Base-by-base conservation (phyloP, 1,140 invertebrate species). In the Helicoverpa armigera region DNA sequence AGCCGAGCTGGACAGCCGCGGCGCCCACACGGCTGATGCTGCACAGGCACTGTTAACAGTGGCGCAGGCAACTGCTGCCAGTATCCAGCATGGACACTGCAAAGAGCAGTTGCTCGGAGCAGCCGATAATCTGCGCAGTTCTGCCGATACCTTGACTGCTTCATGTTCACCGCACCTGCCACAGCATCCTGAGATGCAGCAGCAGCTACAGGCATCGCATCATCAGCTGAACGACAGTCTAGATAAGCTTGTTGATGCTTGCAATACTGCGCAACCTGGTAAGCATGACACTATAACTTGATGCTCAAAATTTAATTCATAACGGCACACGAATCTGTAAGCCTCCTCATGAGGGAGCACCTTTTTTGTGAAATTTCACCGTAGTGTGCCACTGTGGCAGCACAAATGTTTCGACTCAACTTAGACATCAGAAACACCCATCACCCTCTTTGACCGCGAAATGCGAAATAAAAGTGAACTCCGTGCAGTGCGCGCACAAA, bases 11-110 rank as follows among this genome's bases (percentile, higher is more conserved):
- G 85, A 87, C 54, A 14, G 23, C 23, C 56, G 56, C 10, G 87
- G 83, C 2, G 67, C 82, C 9, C 63, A 31, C 16, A 50, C 82
- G 2, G 85, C 82, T 48, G 81, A 87, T n/a, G 82, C 83, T 3
- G 87, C 87, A 1, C 80, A 87, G 65, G 53, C 69, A 10, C 74
- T 88, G 1, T 73, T 88, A 3, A 81, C 84, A 16, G 81, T 81
- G 60, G 86, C 85, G 58, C 81, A 87, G 86, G 12, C 85, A 14
- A 85, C 81, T 16, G 84, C 86, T 7, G 67, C 84, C 2, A 81
- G 53, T 23, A 81, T 85, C 0, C 48, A 54, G 2, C 61, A 83
- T 7, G 31, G 77, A 2, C 16, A 16, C 29, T 85, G 86, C 35
- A 77, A 74, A 12, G n/a, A 29, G 1, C 50, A 80, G 3, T 35